A percentile compares a stretch with the other conserved stretches of the same genome.
phyloP scores from a whole-genome alignment of 2,797 vertebrate genomes.

The Ctenosaura bakeri region DNA sequence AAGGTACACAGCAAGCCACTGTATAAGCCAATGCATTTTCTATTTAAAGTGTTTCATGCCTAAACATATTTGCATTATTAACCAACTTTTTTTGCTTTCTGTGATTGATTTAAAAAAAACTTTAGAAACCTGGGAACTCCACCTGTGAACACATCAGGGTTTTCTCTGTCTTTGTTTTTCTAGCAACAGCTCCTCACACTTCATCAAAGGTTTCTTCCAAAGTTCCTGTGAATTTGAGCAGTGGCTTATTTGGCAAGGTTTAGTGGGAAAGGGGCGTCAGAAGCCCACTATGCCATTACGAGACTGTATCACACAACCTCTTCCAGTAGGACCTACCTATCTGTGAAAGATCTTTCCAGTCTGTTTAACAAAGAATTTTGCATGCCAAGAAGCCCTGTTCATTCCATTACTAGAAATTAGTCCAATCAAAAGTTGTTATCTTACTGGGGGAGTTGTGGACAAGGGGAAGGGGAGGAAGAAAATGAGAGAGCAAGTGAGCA shows the following conservation, averaged over 20 bases:
- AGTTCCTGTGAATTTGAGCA: background rate
- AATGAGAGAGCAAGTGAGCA: no score
- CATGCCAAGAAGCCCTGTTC: background rate
- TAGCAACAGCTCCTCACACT: background rate
- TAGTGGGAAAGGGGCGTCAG: background rate
- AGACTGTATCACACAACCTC: background rate
- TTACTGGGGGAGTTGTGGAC: background rate
- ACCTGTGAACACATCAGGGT: background rate
- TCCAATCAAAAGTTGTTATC: background rate
- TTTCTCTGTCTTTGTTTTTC: background rate
- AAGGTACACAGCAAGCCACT: background rate
- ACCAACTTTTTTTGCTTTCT: background rate
- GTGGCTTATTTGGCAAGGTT: background rate
- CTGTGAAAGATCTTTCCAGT: background rate
- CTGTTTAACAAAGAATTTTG: background rate
- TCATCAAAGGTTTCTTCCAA: background rate
- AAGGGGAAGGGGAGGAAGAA: no score
- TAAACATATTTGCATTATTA: background rate
- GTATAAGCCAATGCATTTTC: constrained; percentile 6
- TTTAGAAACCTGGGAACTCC: background rate
- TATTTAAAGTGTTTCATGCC: background rate
- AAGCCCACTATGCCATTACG: background rate
- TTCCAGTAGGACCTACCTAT: background rate
- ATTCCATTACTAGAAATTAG: background rate
- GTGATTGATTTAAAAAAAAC: background rate